Percentiles rank a stretch among this genome's conserved stretches.
phyloP scores from a whole-genome alignment of 2,113 vertebrate genomes.

The Microcebus ravelobensis region DNA sequence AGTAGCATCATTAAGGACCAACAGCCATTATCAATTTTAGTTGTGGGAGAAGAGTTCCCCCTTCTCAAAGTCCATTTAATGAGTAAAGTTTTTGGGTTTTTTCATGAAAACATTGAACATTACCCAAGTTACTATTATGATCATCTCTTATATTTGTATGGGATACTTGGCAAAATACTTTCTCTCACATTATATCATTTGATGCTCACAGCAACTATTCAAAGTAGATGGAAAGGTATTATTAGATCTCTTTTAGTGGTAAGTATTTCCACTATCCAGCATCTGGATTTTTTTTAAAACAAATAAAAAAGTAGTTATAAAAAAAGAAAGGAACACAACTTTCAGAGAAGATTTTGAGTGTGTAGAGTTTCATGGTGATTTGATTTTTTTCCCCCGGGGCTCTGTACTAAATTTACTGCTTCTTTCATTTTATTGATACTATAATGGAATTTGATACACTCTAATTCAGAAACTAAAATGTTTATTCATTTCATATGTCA shows the following conservation, averaged over 20 bases:
- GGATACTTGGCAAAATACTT: constrained; percentile 31
- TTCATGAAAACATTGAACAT: not conserved
- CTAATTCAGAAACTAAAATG: constrained; percentile 60
- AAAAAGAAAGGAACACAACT: not conserved
- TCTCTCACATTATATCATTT: not conserved
- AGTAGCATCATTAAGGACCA: not conserved
- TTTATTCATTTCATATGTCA: constrained; percentile 70
- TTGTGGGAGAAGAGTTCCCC: accelerated
- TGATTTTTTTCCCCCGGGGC: not conserved
- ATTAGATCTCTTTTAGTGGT: not conserved
- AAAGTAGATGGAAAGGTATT: not conserved
- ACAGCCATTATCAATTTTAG: not conserved
- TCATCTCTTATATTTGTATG: not conserved
- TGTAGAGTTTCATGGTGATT: constrained; percentile 61
- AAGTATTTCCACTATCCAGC: not conserved
- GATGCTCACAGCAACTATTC: not conserved
- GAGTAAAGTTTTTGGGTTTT: not conserved
- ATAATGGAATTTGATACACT: constrained; percentile 69
- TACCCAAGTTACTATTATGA: not conserved
- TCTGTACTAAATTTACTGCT: constrained; percentile 47
- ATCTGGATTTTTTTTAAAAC: not conserved
- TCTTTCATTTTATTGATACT: constrained; percentile 61
- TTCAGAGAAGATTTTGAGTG: constrained; percentile 49
- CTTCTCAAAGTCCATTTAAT: not conserved
- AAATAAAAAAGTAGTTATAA: constrained; percentile 16